Evolutionary conservation across 2,797 vertebrate genomes (phyloP), one percentile per base, ranked within the genome.

Genomic region (Microhierax caerulescens): DNA sequence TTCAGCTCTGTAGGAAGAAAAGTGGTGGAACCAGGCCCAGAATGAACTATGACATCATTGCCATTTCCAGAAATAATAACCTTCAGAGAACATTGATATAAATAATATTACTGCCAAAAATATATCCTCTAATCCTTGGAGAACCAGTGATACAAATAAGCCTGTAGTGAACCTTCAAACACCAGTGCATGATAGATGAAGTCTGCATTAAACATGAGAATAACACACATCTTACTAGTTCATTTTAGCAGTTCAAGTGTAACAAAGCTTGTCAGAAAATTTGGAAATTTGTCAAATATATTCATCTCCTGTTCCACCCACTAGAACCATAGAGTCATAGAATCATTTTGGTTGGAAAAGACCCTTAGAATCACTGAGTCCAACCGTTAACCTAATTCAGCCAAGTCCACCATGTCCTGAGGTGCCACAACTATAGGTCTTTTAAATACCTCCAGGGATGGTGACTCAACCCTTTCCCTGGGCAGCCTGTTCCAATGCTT

Each of bases 1-100:
- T 74, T 73, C 25, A 45, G 2, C 16, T 88, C 24, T 65, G 21
- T 34, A 48, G 10, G 14, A 57, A 73, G 39, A 85, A 76, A 82
- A 56, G 17, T 39, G 11, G 36, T 67, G 45, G 64, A 95, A 92
- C 28, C 12, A 59, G 30, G 19, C 43, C 59, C 47, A 91, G 64
- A 85, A 91, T 56, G 53, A 63, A 82, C 89, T 83, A 54, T 25
- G 1, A 8, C 54, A 67, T 54, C 15, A 59, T 76, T 85, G 9
- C 1, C 24, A 69, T 79, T 91, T 95, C 68, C n/a, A 79, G n/a
- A 78, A 89, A 87, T 76, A 87, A 72, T 94, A 85, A 65, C 39
- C 21, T 91, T 88, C 60, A 93, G 22, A 45, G 24, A 75, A 43
- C 20, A 63, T 34, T 59, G 22, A 36, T 50, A 59, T 21, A 82